Conservation (phyloP, 2,888 invertebrate species). For the Cheilosia variabilis region DNA sequence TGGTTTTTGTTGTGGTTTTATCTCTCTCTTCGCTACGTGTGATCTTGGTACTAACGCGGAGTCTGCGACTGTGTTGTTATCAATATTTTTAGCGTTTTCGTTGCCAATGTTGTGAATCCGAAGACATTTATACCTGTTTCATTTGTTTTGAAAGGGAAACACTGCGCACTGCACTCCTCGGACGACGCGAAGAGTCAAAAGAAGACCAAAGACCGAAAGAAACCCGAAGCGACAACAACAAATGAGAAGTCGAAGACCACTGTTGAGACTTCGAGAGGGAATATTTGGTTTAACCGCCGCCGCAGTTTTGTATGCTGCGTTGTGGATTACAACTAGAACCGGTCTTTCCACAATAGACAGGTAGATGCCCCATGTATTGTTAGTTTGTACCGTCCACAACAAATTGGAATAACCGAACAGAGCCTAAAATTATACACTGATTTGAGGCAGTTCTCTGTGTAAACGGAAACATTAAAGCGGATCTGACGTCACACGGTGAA, state of each 20-base stretch:
- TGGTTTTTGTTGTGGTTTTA: constrained; percentile 35
- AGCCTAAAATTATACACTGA: constrained; percentile 45
- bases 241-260: constrained; percentile 44
- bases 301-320: constrained; percentile 53
- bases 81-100: constrained; percentile 22
- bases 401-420: constrained; percentile 19
- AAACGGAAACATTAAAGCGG: background rate
- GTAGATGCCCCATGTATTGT: constrained; percentile 50
- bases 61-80: constrained; percentile 29
- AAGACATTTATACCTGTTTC: constrained; percentile 23
- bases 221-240: constrained; percentile 23
- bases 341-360: constrained; percentile 74
- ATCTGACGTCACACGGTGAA: too few relatives aligned
- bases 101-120: background rate
- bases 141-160: constrained; percentile 16
- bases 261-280: constrained; percentile 41
- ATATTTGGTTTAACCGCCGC: constrained; percentile 47
- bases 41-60: constrained; percentile 3
- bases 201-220: constrained; percentile 13
- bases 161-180: constrained; percentile 21
- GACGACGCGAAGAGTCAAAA: constrained; percentile 19
- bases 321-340: constrained; percentile 68
- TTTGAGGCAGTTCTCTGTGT: background rate
- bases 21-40: constrained; percentile 1
- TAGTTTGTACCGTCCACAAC: constrained; percentile 25